phyloP scores from a whole-genome alignment of 1,140 invertebrate genomes.

The Onthophagus taurus region DNA sequence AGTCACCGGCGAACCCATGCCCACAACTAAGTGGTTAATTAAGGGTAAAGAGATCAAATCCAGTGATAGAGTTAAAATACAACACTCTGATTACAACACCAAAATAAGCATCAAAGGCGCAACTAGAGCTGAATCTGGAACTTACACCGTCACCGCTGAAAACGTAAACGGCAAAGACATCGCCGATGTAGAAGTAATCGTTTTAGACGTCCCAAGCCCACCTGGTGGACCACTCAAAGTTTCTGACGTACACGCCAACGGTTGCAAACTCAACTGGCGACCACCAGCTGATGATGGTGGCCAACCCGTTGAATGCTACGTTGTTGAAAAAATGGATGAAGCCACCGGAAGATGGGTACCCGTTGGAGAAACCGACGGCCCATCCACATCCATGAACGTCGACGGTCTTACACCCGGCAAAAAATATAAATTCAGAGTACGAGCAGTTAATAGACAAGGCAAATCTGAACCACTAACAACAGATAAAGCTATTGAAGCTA shows the following conservation, averaged over 20 bases:
- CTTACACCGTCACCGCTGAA: constrained; percentile 84
- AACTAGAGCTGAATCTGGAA: constrained; percentile 78
- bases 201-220: constrained; percentile 80
- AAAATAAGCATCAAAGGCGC: constrained; percentile 79
- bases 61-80: constrained; percentile 61
- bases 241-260: constrained; percentile 74
- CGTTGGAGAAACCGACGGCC: constrained; percentile 79
- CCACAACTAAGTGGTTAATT: constrained; percentile 80
- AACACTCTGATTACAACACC: constrained; percentile 81
- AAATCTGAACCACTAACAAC: constrained; percentile 89
- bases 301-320: constrained; percentile 80
- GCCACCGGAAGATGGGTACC: constrained; percentile 87
- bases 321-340: constrained; percentile 92
- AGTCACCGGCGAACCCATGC: constrained; percentile 81
- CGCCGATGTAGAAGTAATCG: constrained; percentile 84
- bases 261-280: constrained; percentile 78
- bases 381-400: constrained; percentile 58
- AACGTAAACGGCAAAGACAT: constrained; percentile 89
- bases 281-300: constrained; percentile 87
- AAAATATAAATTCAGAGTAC: constrained; percentile 93
- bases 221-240: constrained; percentile 89
- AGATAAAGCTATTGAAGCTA: constrained; percentile 85
- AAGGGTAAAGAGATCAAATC: constrained; percentile 63
- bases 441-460: constrained; percentile 92
- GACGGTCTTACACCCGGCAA: constrained; percentile 78